These are phyloP conservation scores for Lineus longissimus DNA, from an alignment of 1,140 invertebrate species.

Conservation along the genomic window DNA sequence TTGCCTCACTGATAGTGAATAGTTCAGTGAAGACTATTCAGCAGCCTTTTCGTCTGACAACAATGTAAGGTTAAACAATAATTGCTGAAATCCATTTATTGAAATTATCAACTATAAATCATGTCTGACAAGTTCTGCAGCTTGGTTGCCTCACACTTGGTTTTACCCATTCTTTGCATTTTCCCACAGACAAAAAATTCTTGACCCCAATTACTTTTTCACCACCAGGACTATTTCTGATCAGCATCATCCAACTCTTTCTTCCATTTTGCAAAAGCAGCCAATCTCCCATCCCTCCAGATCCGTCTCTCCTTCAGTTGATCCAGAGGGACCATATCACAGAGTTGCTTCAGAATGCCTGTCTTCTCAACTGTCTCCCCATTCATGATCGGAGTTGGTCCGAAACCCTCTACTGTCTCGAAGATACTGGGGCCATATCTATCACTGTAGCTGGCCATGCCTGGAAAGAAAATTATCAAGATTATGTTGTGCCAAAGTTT, in stretches of 20 bases:
- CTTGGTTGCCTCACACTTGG: too few relatives aligned
- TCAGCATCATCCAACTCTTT: slow-evolving; percentile 56
- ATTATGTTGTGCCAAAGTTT: too few relatives aligned
- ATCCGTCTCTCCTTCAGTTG: slow-evolving; percentile 68
- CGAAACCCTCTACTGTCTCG: slow-evolving; percentile 71
- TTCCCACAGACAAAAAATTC: too few relatives aligned
- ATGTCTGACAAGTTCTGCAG: too few relatives aligned
- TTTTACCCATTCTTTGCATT: too few relatives aligned
- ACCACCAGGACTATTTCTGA: not conserved
- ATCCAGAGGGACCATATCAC: slow-evolving; percentile 70
- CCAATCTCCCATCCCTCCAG: slow-evolving; percentile 80
- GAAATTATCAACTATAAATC: too few relatives aligned
- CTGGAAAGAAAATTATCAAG: slow-evolving; percentile 41
- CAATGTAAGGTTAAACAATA: too few relatives aligned
- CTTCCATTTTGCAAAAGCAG: slow-evolving; percentile 75
- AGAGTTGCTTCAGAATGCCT: slow-evolving; percentile 61
- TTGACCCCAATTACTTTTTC: too few relatives aligned
- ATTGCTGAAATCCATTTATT: too few relatives aligned
- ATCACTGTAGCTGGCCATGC: slow-evolving; percentile 68
- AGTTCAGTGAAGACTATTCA: too few relatives aligned
- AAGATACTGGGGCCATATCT: slow-evolving; percentile 76
- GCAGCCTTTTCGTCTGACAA: too few relatives aligned
- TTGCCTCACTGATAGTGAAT: too few relatives aligned
- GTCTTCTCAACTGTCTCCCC: slow-evolving; percentile 32
- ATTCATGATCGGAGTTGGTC: slow-evolving; percentile 73